Evolutionary conservation across 1,140 invertebrate genomes (phyloP).

Genomic region (Caerostris extrusa): DNA sequence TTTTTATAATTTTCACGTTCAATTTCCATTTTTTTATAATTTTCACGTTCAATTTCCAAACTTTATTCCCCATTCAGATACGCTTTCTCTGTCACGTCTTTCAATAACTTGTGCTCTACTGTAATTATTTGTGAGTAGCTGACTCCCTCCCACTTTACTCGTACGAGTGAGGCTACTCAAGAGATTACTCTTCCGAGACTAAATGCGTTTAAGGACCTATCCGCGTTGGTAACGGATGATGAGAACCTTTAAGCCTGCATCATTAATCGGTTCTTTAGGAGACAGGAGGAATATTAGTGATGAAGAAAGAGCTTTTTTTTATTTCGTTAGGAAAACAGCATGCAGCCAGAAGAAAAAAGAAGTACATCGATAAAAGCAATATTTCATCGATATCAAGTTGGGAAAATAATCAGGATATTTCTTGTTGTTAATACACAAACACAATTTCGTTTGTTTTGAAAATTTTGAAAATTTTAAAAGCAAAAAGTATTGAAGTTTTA

Average conservation of each 20-base stretch:
- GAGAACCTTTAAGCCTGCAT: conserved; percentile 9
- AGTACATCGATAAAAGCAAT: too few species aligned
- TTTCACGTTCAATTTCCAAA: too few species aligned
- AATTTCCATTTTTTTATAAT: too few species aligned
- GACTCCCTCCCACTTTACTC: not conserved
- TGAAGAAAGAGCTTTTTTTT: not conserved
- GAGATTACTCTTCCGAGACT: not conserved
- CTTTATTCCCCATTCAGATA: not conserved
- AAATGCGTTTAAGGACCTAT: not conserved
- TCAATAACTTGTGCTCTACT: not conserved
- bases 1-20: too few species aligned
- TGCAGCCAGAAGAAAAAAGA: too few species aligned
- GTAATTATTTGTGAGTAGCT: not conserved
- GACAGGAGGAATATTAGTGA: not conserved
- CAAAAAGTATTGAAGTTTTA: too few species aligned
- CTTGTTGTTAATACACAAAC: too few species aligned
- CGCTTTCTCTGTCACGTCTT: not conserved
- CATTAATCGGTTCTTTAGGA: conserved; percentile 1
- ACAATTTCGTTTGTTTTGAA: too few species aligned
- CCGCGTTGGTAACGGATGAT: not conserved
- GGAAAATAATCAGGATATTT: too few species aligned
- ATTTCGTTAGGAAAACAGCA: too few species aligned
- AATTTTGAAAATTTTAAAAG: too few species aligned
- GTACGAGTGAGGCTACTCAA: not conserved
- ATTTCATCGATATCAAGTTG: too few species aligned